A percentile compares a stretch with the other conserved stretches of the same genome.
phyloP scores from a whole-genome alignment of 2,888 invertebrate genomes.

The Drosophila antonietae region DNA sequence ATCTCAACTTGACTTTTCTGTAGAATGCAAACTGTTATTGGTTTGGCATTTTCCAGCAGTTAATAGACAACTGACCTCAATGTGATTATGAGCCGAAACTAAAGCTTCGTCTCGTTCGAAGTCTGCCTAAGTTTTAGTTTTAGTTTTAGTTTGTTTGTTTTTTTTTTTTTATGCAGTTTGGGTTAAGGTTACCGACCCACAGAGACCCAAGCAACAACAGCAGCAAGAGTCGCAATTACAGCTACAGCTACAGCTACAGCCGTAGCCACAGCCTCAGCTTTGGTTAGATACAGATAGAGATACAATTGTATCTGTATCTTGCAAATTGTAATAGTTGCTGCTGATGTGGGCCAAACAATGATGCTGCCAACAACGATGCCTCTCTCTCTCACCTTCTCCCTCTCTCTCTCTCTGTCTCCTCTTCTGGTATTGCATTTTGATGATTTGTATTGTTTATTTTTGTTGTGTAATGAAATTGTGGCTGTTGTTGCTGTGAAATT shows the following conservation, averaged over 20 bases:
- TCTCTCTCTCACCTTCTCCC: conserved; percentile 3
- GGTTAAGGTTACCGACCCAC: conserved; percentile 57
- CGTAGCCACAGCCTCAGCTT: conserved; percentile 5
- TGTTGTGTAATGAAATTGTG: conserved; percentile 36
- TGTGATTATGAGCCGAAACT: conserved; percentile 34
- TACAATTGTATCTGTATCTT: conserved; percentile 36
- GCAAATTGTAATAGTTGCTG: conserved; percentile 31
- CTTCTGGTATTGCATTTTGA: conserved; percentile 17
- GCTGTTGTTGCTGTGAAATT: conserved; percentile 29
- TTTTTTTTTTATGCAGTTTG: conserved; percentile 35
- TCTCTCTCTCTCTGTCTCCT: not conserved
- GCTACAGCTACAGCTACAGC: not conserved
- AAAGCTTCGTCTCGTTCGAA: conserved; percentile 12
- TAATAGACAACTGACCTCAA: conserved; percentile 55
- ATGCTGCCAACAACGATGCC: conserved; percentile 32
- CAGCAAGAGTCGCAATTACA: not conserved
- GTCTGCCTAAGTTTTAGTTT: not conserved
- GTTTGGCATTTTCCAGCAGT: conserved; percentile 34
- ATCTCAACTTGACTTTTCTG: conserved; percentile 21
- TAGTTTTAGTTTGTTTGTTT: conserved; percentile 29
- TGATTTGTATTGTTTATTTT: conserved; percentile 26
- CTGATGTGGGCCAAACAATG: conserved; percentile 34
- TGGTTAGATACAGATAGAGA: conserved; percentile 11
- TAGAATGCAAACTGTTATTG: conserved; percentile 35
- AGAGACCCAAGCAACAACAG: conserved; percentile 3